Evolutionary conservation across 1,140 invertebrate species (phyloP).

Genomic region (Archivesica marissinica): DNA sequence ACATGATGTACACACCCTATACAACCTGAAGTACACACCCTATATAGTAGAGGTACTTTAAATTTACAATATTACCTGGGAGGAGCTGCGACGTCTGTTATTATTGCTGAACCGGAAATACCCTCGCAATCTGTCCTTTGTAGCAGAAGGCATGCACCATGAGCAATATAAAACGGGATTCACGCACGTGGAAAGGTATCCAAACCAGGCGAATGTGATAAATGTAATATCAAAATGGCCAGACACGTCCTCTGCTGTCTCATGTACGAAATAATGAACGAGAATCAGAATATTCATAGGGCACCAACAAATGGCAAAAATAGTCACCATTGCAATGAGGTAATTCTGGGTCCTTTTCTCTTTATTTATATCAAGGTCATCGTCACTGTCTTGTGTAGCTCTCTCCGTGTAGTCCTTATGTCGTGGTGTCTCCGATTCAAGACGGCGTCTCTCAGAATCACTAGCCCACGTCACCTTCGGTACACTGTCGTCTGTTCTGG

Average conservation of each 20-base stretch:
- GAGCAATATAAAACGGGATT: conserved; percentile 88
- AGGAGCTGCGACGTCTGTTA: conserved; percentile 68
- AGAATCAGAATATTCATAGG: conserved; percentile 89
- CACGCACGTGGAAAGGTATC: conserved; percentile 88
- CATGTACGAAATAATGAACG: conserved; percentile 87
- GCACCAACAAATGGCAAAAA: conserved; percentile 88
- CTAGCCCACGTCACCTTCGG: conserved; percentile 60
- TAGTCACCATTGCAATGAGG: conserved; percentile 87
- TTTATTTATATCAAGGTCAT: conserved; percentile 87
- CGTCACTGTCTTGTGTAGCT: conserved; percentile 84
- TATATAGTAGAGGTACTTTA: background rate
- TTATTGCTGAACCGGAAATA: conserved; percentile 87
- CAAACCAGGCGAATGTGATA: conserved; percentile 89
- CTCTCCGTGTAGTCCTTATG: conserved; percentile 62
- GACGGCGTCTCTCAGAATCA: background rate
- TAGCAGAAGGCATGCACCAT: conserved; percentile 88
- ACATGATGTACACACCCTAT: background rate
- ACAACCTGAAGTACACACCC: background rate
- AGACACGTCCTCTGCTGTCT: conserved; percentile 89
- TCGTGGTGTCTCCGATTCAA: conserved; percentile 41
- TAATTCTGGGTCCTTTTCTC: conserved; percentile 89
- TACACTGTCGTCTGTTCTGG: conserved; percentile 18
- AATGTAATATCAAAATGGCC: conserved; percentile 89
- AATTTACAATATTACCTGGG: conserved; percentile 43
- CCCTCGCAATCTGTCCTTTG: conserved; percentile 87